Percentiles rank a stretch among this genome's conserved stretches.
phyloP scores from a whole-genome alignment of 1,140 invertebrate genomes.

The Harpegnathos saltator region DNA sequence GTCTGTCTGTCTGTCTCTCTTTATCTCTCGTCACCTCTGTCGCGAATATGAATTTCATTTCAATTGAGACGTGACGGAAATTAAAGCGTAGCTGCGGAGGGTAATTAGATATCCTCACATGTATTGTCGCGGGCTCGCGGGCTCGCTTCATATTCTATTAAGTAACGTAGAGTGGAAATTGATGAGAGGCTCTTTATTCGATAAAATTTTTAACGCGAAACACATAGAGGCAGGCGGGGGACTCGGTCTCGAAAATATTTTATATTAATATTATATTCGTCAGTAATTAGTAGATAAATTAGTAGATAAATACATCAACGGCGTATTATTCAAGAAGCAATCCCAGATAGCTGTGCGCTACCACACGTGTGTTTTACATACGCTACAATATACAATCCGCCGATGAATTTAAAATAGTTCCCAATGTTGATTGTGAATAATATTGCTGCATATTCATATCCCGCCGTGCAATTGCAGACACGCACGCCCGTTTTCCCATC shows the following conservation, averaged over 20 bases:
- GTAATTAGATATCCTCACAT: conserved; percentile 20
- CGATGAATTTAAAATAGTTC: conserved; percentile 19
- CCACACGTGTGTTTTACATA: neutral
- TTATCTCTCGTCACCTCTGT: neutral
- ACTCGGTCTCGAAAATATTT: neutral
- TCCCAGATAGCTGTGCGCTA: neutral
- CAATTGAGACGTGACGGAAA: conserved; percentile 31
- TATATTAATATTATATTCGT: neutral
- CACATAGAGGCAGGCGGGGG: too few species aligned
- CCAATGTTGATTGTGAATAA: conserved; percentile 13
- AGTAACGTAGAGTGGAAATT: neutral
- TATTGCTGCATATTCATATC: conserved; percentile 34
- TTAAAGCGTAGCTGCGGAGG: conserved; percentile 34
- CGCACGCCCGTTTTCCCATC: neutral
- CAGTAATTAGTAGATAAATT: neutral
- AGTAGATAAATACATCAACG: neutral
- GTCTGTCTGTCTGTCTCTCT: neutral
- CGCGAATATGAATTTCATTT: conserved; percentile 47
- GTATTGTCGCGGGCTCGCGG: neutral
- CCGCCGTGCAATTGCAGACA: neutral
- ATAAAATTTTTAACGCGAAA: neutral
- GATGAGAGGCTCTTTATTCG: neutral
- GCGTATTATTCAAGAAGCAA: neutral
- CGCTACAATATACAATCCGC: neutral
- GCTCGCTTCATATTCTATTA: conserved; percentile 8